Conservation (phyloP, 2,797 vertebrate genomes). For the Tragopan temminckii region DNA sequence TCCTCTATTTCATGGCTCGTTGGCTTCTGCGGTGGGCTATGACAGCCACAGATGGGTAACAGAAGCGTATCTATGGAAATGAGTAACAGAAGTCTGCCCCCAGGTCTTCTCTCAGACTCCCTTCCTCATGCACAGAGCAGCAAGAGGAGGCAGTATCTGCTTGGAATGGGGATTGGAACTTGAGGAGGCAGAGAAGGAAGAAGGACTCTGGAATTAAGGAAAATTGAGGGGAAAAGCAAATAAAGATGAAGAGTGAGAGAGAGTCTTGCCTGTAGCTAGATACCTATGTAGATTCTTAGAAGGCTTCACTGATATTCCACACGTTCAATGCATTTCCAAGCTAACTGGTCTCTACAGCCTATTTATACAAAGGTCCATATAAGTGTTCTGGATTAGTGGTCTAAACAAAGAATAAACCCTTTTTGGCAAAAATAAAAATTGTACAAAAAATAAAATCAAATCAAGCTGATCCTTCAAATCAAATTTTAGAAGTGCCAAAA, state of each 20-base stretch:
- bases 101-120: background rate
- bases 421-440: background rate
- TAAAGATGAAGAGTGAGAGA: background rate
- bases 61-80: slow-evolving; percentile 55
- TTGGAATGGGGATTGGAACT: background rate
- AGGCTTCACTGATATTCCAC: background rate
- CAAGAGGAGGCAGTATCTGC: background rate
- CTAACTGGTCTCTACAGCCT: background rate
- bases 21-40: slow-evolving; percentile 25
- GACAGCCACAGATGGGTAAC: slow-evolving; percentile 45
- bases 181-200: background rate
- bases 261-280: background rate
- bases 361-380: background rate
- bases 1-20: slow-evolving; percentile 27
- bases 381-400: background rate
- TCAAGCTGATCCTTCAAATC: background rate
- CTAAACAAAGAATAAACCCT: background rate
- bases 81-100: slow-evolving; percentile 15
- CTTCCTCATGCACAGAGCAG: background rate
- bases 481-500: background rate
- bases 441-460: background rate
- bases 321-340: background rate
- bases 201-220: background rate
- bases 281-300: background rate
- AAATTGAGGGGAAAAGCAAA: background rate